Evolutionary conservation across 2,113 vertebrate species (phyloP), one percentile per base, ranked within the genome.

Genomic region (Erythrolamprus reginae): DNA sequence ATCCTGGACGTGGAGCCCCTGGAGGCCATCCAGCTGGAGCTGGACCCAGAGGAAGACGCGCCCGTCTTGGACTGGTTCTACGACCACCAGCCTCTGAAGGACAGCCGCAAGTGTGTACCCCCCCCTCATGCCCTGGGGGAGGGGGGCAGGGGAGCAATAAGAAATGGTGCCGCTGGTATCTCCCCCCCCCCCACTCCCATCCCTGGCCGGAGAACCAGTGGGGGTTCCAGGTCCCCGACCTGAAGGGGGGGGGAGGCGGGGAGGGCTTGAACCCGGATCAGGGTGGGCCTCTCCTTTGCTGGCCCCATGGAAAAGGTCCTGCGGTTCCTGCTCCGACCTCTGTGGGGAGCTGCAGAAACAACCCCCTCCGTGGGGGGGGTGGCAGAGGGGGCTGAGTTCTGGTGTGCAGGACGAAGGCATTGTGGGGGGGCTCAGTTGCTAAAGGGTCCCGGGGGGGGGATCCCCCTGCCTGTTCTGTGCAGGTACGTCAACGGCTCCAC

Each of bases 401-500:
- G 2, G 5, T 15, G 0, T 33, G 65, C 6, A 6, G 65, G 19
- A 70, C 15, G 19, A 17, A 70, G 65, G 5, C 5, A 19, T 70
- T 38, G 65, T 19, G 6, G 17, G 15, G 33, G 8, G 9, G 17
- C 10, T 10, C 82, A 50, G 24, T 28, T 48, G 82, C 82, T 21
- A 9, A 84, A 48, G 10, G 3, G 19, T 2, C 15, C 33, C 12
- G 4, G 28, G 12, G 61, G 42, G 4, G 28, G 12, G 61, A 77
- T 5, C 5, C 17, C 70, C 3, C 33, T 3, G 24, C 55, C 19
- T 82, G 12, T 65, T 89, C 87, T 45, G 56, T 61, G 4, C 95
- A 98, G 99, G 92, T 99, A 98, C 42, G 99, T 99, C 24, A 99
- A 99, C 0, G 99, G 99, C 48, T 99, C 98, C 55, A 99, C 99